These are phyloP conservation scores for Gopherus flavomarginatus DNA, from an alignment of 2,113 vertebrate genomes.

Conservation along the genomic window DNA sequence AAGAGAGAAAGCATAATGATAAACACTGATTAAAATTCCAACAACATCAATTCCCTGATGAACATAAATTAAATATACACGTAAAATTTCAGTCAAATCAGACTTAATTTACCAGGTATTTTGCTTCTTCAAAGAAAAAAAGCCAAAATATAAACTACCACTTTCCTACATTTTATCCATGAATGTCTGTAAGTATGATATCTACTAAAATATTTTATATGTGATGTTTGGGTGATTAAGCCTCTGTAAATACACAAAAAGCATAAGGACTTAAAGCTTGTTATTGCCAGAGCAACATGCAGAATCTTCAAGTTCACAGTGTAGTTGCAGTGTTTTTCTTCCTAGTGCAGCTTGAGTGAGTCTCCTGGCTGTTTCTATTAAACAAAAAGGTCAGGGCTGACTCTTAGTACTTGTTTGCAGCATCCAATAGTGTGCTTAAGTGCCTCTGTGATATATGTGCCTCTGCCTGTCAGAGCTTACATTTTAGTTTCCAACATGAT, in stretches of 20 bases:
- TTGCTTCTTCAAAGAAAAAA: conserved; percentile 13
- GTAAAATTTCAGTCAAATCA: neutral
- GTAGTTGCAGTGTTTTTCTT: neutral
- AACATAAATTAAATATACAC: neutral
- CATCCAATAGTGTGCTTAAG: neutral
- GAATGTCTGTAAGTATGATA: neutral
- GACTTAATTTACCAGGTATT: conserved; percentile 24
- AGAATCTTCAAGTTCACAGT: neutral
- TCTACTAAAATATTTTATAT: conserved; percentile 33
- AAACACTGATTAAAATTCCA: neutral
- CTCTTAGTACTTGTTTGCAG: neutral
- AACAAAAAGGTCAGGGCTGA: neutral
- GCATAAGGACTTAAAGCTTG: neutral
- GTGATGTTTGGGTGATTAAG: neutral
- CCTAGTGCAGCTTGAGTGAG: neutral
- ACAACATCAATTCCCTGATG: neutral
- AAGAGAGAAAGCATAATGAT: neutral
- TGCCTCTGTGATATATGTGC: neutral
- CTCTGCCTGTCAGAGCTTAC: neutral
- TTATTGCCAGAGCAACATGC: accelerated
- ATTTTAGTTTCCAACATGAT: neutral
- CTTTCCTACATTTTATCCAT: conserved; percentile 26
- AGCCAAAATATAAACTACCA: neutral
- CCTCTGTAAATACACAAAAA: neutral
- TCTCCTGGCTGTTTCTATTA: neutral